Evolutionary conservation across 2,113 vertebrate species (phyloP), one percentile per base, ranked within the genome.

Genomic region (Furnarius figulus): DNA sequence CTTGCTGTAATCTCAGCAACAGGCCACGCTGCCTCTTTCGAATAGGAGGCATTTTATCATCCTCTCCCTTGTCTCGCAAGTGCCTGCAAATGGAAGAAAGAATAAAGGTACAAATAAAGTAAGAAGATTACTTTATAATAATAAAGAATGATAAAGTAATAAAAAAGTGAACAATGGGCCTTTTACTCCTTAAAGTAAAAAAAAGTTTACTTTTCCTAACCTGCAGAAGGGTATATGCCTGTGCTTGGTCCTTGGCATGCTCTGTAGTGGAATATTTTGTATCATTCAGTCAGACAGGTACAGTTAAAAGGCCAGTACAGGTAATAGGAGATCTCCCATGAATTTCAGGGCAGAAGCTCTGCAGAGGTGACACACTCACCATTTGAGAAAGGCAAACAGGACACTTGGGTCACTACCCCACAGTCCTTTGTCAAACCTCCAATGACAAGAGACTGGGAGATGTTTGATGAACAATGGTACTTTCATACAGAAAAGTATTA

Each of bases 31-130:
- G 99, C 84, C 98, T 99, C 95, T 99, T 99, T 85, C 99, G 98
- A 70, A 99, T 98, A 19, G 99, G 99, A 12, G 99, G 99, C 99
- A 99, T 99, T 96, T 99, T 99, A 96, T 99, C 99, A 97, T 99
- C 99, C 89, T 99, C 99, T 82, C 99, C 99, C 95, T 99, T 99
- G 97, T 99, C 99, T 97, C 99, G 97, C n/a, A 99, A 98, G 91
- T 98, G 99, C 81, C 99, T 99, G 90, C 14, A 95, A 97, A 78
- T 0, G 90, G 30, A 78, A 89, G 25, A 44, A 80, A 74, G 4
- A 53, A 78, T 40, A 67, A 44, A 86, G 9, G 25, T 14, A 61
- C 14, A 23, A n/a, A 56, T 58, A 70, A 82, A 70, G 23, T 25
- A 16, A 2, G 13, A 68, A 49, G 5, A 72, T 52, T 39, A 58